These are phyloP conservation scores for Rotaria macrura DNA, from an alignment of 2,888 invertebrate species.

Conservation along the genomic window DNA sequence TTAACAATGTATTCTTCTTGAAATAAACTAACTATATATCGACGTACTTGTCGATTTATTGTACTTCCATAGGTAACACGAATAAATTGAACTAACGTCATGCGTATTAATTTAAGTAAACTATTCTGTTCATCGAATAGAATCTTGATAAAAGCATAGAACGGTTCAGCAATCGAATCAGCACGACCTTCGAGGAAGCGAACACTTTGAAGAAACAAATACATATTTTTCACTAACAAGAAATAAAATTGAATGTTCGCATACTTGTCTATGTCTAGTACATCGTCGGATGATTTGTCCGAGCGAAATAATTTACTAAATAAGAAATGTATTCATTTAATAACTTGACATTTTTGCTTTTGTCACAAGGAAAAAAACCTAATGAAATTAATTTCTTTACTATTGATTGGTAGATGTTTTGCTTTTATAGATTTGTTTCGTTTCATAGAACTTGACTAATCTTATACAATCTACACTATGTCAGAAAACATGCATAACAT, in stretches of 20 bases:
- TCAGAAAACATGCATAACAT: no score
- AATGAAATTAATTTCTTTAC: no score
- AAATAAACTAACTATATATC: constrained; percentile 72
- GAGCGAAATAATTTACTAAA: background rate
- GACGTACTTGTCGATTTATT: constrained; percentile 61
- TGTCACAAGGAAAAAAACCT: no score
- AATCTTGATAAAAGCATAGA: constrained; percentile 73
- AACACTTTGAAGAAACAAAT: background rate
- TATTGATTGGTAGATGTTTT: no score
- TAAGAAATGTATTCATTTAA: no score
- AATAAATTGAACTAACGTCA: constrained; percentile 76
- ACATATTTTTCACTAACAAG: no score
- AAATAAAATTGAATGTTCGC: background rate
- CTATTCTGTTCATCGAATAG: constrained; percentile 73
- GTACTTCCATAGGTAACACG: constrained; percentile 81
- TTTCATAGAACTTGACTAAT: no score
- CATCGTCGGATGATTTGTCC: background rate
- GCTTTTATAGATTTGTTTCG: no score
- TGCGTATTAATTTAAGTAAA: constrained; percentile 72
- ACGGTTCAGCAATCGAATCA: constrained; percentile 78
- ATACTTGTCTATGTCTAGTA: background rate
- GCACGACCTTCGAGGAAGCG: constrained; percentile 10
- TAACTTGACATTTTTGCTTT: no score
- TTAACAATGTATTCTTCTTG: constrained; percentile 81
- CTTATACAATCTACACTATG: no score